Percentiles rank a stretch among this genome's conserved stretches.
phyloP scores from a whole-genome alignment of 2,888 invertebrate species.

The Cryptocephalus primarius region DNA sequence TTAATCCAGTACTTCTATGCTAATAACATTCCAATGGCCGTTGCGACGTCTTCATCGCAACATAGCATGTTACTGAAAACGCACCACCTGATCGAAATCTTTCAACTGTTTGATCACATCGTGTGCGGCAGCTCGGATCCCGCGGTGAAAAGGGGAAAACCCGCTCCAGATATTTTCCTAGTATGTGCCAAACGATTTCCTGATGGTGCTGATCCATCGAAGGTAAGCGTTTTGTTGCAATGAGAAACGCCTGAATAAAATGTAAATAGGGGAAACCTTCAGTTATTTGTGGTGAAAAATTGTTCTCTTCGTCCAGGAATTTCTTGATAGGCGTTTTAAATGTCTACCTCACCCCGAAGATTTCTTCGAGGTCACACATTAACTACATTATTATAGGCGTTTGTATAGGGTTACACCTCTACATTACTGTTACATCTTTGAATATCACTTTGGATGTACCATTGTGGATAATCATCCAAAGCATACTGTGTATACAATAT shows the following conservation, averaged over 20 bases:
- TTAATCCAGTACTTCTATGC: conserved; percentile 42
- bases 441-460: too few species aligned
- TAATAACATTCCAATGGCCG: conserved; percentile 52
- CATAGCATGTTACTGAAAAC: conserved; percentile 47
- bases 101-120: conserved; percentile 43
- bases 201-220: conserved; percentile 37
- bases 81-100: conserved; percentile 37
- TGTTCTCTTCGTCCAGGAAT: too few species aligned
- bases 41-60: conserved; percentile 56
- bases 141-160: conserved; percentile 59
- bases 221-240: conserved; percentile 16
- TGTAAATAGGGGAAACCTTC: too few species aligned
- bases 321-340: too few species aligned
- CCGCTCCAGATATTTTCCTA: conserved; percentile 57
- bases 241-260: not conserved
- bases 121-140: conserved; percentile 55
- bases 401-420: too few species aligned
- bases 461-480: too few species aligned
- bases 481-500: too few species aligned
- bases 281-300: too few species aligned
- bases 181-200: conserved; percentile 49
- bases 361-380: too few species aligned
- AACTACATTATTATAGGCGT: too few species aligned
- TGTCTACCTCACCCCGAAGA: too few species aligned
- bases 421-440: too few species aligned